Evolutionary conservation across 2,888 invertebrate species (phyloP).

Genomic region (Smittia aterrima): DNA sequence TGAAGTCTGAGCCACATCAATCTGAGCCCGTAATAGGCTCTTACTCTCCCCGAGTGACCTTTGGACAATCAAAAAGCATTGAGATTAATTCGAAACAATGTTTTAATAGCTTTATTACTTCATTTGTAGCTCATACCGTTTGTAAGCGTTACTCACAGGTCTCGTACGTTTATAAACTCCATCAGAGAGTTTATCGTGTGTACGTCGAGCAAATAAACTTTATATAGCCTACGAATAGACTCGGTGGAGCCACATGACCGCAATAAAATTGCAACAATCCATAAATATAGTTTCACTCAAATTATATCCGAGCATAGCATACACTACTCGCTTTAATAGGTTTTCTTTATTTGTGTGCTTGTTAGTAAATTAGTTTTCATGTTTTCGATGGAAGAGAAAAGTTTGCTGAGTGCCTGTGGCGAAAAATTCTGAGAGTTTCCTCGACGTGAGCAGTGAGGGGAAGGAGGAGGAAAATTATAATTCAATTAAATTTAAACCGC

Average conservation of each 20-base stretch:
- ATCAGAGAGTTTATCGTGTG: constrained; percentile 8
- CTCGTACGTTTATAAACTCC: neutral
- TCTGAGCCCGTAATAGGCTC: neutral
- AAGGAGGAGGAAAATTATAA: constrained; percentile 12
- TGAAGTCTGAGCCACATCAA: neutral
- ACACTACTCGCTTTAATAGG: neutral
- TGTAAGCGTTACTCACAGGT: neutral
- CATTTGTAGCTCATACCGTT: neutral
- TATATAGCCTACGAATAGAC: constrained; percentile 27
- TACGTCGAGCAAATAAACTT: constrained; percentile 21
- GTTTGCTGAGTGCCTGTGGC: neutral
- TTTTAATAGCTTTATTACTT: constrained; percentile 11
- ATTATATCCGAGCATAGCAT: constrained; percentile 21
- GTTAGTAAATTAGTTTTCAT: constrained; percentile 10
- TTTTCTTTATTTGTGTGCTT: constrained; percentile 16
- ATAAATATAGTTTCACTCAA: constrained; percentile 40
- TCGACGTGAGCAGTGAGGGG: neutral
- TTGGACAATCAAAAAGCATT: neutral
- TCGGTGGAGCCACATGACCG: constrained; percentile 41
- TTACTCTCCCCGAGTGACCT: neutral
- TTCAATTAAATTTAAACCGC: constrained; percentile 16
- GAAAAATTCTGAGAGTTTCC: neutral
- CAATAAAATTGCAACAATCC: constrained; percentile 40
- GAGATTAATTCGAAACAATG: neutral
- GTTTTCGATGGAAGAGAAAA: neutral